Evolutionary conservation across 2,888 invertebrate genomes (phyloP), one percentile per base, ranked within the genome.

Genomic region (Quadroppia sp.): DNA sequence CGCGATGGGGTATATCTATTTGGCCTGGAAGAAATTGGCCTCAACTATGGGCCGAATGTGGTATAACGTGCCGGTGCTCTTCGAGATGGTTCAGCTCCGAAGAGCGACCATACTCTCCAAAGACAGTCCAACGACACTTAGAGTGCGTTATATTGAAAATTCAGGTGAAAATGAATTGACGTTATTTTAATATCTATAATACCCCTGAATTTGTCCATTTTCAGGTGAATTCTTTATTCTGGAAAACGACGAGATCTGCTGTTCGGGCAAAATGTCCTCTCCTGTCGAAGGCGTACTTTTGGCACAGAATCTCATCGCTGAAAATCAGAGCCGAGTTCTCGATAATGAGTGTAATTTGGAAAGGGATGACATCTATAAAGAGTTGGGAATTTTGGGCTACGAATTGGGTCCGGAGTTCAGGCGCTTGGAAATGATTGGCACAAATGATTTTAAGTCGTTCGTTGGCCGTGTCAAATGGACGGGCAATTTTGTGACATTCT

Each of bases 401-500:
- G 90, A 92, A 81, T 94, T 94, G 81, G 83, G 84, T 30, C 92
- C 90, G 30, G 82, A 88, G 15, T 94, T 94, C 86, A 87, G 88
- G 79, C 94, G 94, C 28, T 9, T 56, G 15, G 15, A 56, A 9
- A 13, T 1, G 13, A 15, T 56, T 4, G 13, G 28, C 2, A 30
- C 56, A 13, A 56, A 11, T 28, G 56, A 56, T 23, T 30, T 56
- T 15, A 17, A 23, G 45, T 2, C 6, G 17, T 2, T 17, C 15
- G 6, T 15, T 45, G 45, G 45, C 45, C 15, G 11, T 13, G 15
- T 98, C 77, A 85, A 87, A 76, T 98, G 96, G 96, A 87, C 87
- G 74, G 88, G 89, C 77, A 92, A 96, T 83, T 98, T 96, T 96
- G 88, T 97, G 75, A 89, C 94, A 64, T 98, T 90, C 84, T 88